phyloP scores from a whole-genome alignment of 2,113 vertebrate species.

The Turnix velox region DNA sequence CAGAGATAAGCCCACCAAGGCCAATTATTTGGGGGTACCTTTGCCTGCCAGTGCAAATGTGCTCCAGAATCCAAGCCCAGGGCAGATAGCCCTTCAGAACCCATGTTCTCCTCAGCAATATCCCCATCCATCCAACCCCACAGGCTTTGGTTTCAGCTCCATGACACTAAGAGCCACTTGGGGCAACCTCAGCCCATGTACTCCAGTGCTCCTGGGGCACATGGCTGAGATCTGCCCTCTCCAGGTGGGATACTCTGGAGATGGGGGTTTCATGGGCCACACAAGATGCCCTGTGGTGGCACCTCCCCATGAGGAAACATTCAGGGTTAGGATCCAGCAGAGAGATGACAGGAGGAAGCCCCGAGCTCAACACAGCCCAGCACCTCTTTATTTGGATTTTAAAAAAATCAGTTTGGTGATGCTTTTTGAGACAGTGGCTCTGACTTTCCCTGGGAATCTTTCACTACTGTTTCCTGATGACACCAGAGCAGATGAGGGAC shows the following conservation, averaged over 20 bases:
- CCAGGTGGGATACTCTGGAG: fast-evolving
- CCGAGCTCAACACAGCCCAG: neutral
- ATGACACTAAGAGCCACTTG: fast-evolving
- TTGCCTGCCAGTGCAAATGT: fast-evolving
- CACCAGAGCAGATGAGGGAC: neutral
- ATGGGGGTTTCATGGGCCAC: neutral
- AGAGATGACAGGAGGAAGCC: neutral
- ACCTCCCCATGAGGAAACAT: fast-evolving
- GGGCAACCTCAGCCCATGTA: neutral
- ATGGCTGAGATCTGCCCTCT: fast-evolving
- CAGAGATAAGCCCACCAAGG: neutral
- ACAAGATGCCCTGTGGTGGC: neutral
- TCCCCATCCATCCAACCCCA: fast-evolving
- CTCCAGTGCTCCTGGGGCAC: fast-evolving
- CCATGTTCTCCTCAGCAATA: fast-evolving
- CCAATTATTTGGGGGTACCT: fast-evolving
- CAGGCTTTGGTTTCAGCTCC: fast-evolving
- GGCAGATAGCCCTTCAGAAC: neutral
- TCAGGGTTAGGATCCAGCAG: neutral
- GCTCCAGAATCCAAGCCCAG: fast-evolving
- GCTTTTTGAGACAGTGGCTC: neutral
- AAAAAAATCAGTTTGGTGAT: neutral
- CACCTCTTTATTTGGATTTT: neutral
- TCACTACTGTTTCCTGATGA: neutral
- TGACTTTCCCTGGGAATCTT: neutral